A percentile compares a stretch with the other conserved stretches of the same genome.
These are phyloP conservation scores for Phallusia fumigata DNA, from an alignment of 23 tunicate species.

Conservation along the genomic window DNA sequence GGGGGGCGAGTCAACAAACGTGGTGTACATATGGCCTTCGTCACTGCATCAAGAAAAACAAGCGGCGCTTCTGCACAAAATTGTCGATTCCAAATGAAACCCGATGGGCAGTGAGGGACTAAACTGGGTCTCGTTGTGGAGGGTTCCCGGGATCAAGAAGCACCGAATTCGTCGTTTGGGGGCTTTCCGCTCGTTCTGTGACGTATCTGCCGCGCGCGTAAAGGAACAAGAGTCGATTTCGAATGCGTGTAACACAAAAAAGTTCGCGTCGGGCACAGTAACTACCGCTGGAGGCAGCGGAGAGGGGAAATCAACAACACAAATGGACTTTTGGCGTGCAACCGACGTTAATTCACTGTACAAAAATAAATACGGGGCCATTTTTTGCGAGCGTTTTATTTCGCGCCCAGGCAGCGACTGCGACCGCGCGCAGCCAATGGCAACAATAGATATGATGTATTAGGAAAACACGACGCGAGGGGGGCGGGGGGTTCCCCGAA, in stretches of 20 bases:
- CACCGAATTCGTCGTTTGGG: too few relatives aligned
- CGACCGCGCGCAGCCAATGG: too few relatives aligned
- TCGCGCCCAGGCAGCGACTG: too few relatives aligned
- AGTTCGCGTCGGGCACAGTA: neutral
- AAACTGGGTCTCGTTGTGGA: neutral
- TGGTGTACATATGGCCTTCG: neutral
- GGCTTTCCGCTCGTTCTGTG: too few relatives aligned
- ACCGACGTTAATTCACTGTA: neutral
- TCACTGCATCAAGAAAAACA: neutral
- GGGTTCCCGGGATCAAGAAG: neutral
- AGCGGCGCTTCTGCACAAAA: neutral
- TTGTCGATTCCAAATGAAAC: neutral
- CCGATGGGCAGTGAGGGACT: neutral
- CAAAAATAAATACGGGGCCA: constrained; percentile 7
- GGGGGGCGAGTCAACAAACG: neutral
- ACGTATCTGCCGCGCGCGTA: too few relatives aligned
- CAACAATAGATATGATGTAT: too few relatives aligned
- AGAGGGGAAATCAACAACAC: too few relatives aligned
- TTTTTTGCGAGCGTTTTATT: too few relatives aligned
- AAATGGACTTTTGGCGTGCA: neutral
- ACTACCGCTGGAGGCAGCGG: neutral
- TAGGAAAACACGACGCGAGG: neutral
- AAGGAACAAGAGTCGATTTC: too few relatives aligned
- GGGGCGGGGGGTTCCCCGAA: too few relatives aligned
- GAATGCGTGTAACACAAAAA: neutral